These are phyloP conservation scores for Pentamera pediparva DNA, from an alignment of 53 echinoderm and acorn worm species.

Conservation along the genomic window DNA sequence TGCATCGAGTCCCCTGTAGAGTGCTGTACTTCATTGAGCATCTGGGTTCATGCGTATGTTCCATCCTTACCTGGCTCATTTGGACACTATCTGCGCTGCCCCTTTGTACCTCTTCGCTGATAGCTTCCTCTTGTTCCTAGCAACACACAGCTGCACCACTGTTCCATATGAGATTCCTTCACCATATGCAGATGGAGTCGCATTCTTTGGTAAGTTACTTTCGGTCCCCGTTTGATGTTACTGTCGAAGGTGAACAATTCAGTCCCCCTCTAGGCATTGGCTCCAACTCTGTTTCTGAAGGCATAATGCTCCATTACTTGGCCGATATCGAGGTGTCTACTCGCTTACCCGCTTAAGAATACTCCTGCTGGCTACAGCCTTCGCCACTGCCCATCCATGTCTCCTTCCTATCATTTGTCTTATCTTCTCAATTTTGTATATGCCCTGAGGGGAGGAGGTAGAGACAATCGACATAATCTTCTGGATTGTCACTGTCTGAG, in stretches of 20 bases:
- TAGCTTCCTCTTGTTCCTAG: constrained; percentile 31
- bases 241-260: constrained; percentile 38
- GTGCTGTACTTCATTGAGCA: neutral
- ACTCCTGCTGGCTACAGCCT: too few relatives aligned
- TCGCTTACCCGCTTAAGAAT: too few relatives aligned
- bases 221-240: constrained; percentile 44
- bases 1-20: constrained; percentile 20
- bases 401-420: neutral
- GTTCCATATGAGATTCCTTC: constrained; percentile 42
- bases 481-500: constrained; percentile 34
- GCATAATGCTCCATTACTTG: constrained; percentile 40
- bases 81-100: constrained; percentile 32
- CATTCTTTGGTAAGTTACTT: constrained; percentile 24
- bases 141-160: constrained; percentile 50
- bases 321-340: too few relatives aligned
- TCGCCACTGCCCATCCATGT: constrained; percentile 5
- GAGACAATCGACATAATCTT: constrained; percentile 4
- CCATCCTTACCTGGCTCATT: constrained; percentile 44
- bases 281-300: constrained; percentile 23
- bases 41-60: constrained; percentile 39
- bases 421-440: neutral
- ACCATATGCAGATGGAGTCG: constrained; percentile 26
- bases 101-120: constrained; percentile 59
- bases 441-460: neutral
- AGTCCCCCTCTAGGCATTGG: constrained; percentile 45